Conservation (phyloP, 2,797 vertebrate genomes). For the Pseudochromis fuscus region DNA sequence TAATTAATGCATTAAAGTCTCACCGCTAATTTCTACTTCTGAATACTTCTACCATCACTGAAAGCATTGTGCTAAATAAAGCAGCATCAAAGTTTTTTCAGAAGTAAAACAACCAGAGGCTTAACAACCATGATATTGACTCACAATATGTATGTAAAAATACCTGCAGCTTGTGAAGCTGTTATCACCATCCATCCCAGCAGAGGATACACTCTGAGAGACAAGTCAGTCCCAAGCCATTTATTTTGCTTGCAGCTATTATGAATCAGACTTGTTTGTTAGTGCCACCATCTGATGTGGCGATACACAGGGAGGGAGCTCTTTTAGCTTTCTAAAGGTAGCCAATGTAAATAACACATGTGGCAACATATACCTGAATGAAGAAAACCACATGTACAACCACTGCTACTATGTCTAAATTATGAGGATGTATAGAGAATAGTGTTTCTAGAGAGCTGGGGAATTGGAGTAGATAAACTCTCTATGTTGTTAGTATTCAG, state of each 20-base stretch:
- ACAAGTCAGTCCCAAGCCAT: slow-evolving; percentile 30
- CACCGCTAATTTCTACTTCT: too few relatives aligned
- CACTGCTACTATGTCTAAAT: neutral
- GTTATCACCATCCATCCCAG: slow-evolving; percentile 6
- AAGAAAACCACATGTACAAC: slow-evolving; percentile 17
- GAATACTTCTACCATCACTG: too few relatives aligned
- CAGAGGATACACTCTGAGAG: slow-evolving; percentile 30
- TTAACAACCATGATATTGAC: too few relatives aligned
- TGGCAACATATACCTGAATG: slow-evolving; percentile 15
- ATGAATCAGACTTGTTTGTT: slow-evolving; percentile 26
- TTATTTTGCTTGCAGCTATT: slow-evolving; percentile 15
- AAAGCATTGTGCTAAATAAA: too few relatives aligned
- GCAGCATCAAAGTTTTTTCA: slow-evolving; percentile 4
- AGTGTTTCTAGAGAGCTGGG: slow-evolving; percentile 22
- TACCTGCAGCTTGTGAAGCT: slow-evolving; percentile 20
- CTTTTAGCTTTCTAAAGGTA: slow-evolving; percentile 20
- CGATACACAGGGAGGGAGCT: neutral
- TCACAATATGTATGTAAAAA: too few relatives aligned
- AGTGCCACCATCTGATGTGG: slow-evolving; percentile 20
- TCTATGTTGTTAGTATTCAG: slow-evolving; percentile 33
- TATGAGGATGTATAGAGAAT: neutral
- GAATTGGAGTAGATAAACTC: slow-evolving; percentile 3
- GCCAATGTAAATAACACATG: slow-evolving; percentile 26
- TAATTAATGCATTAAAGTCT: too few relatives aligned
- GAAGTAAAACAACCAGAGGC: too few relatives aligned